These are phyloP conservation scores for Camponotus vicinus DNA, from an alignment of 1,140 invertebrate genomes.

Conservation along the genomic window DNA sequence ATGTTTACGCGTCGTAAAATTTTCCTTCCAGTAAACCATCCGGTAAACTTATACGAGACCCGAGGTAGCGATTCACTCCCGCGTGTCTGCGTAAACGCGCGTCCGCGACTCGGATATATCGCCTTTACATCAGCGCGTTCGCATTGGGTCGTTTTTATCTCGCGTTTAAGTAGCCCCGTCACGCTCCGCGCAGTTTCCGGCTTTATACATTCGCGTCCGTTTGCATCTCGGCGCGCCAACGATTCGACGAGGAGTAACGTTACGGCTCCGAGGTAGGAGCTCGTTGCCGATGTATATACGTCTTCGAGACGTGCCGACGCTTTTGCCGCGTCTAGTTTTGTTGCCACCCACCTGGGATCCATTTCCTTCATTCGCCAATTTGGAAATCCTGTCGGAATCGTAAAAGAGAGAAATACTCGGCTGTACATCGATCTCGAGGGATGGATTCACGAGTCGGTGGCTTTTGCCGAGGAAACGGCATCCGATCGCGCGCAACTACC, in stretches of 20 bases:
- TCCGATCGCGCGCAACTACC: not conserved
- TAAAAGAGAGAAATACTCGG: slow-evolving; percentile 29
- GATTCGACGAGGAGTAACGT: slow-evolving; percentile 53
- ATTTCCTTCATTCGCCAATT: slow-evolving; percentile 61
- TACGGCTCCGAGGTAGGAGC: not conserved
- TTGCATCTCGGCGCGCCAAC: slow-evolving; percentile 55
- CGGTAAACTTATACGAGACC: slow-evolving; percentile 66
- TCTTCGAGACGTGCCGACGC: slow-evolving; percentile 40
- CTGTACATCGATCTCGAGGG: slow-evolving; percentile 51
- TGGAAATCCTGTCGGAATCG: slow-evolving; percentile 47
- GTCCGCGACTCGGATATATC: not conserved
- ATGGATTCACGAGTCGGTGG: slow-evolving; percentile 35
- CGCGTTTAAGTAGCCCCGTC: slow-evolving; percentile 46
- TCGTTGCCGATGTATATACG: not conserved
- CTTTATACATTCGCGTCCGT: slow-evolving; percentile 26
- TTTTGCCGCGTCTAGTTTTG: slow-evolving; percentile 39
- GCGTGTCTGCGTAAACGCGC: slow-evolving; percentile 32
- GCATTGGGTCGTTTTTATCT: slow-evolving; percentile 28
- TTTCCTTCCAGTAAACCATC: slow-evolving; percentile 55
- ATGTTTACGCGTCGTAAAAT: slow-evolving; percentile 72
- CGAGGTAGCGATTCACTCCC: slow-evolving; percentile 66
- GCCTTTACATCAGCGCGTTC: not conserved
- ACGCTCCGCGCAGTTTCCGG: slow-evolving; percentile 19
- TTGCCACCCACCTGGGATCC: slow-evolving; percentile 46
- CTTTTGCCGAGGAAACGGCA: not conserved